Conservation (phyloP, 2,797 vertebrate species). For the Pitangus sulphuratus region DNA sequence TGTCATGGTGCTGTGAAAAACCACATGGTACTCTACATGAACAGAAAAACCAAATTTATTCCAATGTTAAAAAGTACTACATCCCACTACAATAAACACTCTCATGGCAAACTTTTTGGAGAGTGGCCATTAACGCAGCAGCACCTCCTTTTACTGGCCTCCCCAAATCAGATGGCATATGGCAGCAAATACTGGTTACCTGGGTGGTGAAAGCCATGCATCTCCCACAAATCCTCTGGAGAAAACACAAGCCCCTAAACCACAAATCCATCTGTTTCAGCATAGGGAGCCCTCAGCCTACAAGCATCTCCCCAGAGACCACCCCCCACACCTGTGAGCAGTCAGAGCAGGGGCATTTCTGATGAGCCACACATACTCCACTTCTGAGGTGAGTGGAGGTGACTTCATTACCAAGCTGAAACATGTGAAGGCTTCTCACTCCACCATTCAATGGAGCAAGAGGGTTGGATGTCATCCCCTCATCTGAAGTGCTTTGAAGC, state of each 20-base stretch:
- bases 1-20: not conserved
- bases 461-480: not conserved
- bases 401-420: not conserved
- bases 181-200: not conserved
- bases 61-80: no score
- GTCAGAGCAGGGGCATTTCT: not conserved
- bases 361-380: not conserved
- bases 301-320: not conserved
- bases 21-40: not conserved
- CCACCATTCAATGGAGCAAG: not conserved
- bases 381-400: not conserved
- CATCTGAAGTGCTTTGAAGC: not conserved
- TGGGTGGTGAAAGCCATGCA: not conserved
- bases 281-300: not conserved
- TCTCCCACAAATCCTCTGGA: not conserved
- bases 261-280: not conserved
- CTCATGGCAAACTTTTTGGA: not conserved
- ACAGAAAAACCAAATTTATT: not conserved
- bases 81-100: not conserved
- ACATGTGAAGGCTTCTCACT: not conserved
- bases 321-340: not conserved
- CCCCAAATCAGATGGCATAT: not conserved
- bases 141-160: not conserved
- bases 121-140: accelerated
- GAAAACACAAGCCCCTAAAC: not conserved